A percentile compares a stretch with the other conserved stretches of the same genome.
Evolutionary conservation across 2,797 vertebrate species (phyloP).

Genomic region (Coccyzus lansbergi): DNA sequence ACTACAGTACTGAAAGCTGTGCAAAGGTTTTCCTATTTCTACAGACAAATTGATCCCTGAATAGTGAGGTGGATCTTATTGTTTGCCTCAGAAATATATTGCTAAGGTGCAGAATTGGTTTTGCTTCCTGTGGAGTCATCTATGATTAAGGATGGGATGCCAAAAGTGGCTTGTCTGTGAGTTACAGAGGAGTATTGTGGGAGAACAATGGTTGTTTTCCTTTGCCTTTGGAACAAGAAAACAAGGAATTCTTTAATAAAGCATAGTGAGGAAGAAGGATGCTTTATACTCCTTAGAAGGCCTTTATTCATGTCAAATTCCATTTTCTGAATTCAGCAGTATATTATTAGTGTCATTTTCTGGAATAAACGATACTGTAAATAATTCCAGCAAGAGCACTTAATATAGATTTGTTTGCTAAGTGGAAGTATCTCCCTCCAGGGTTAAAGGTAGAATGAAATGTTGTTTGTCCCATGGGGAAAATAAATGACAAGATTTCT

Average conservation of each 20-base stretch:
- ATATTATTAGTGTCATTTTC: constrained; percentile 62
- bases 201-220: neutral
- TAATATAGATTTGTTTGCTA: constrained; percentile 67
- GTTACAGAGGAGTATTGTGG: neutral
- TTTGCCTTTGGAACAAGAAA: neutral
- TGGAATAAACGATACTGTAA: constrained; percentile 62
- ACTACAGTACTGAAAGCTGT: neutral
- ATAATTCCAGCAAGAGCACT: constrained; percentile 73
- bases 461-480: neutral
- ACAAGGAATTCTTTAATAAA: neutral
- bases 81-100: neutral
- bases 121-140: neutral
- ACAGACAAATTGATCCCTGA: neutral
- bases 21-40: neutral
- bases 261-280: neutral
- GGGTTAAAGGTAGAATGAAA: constrained; percentile 60
- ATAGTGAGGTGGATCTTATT: neutral
- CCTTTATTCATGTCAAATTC: constrained; percentile 35
- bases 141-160: neutral
- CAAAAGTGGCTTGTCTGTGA: neutral
- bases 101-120: neutral
- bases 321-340: constrained; percentile 37
- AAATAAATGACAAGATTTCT: constrained; percentile 6
- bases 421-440: neutral
- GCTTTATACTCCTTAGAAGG: constrained; percentile 32